Evolutionary conservation across 2,888 invertebrate species (phyloP), one percentile per base, ranked within the genome.

Genomic region (Heliconius sara): DNA sequence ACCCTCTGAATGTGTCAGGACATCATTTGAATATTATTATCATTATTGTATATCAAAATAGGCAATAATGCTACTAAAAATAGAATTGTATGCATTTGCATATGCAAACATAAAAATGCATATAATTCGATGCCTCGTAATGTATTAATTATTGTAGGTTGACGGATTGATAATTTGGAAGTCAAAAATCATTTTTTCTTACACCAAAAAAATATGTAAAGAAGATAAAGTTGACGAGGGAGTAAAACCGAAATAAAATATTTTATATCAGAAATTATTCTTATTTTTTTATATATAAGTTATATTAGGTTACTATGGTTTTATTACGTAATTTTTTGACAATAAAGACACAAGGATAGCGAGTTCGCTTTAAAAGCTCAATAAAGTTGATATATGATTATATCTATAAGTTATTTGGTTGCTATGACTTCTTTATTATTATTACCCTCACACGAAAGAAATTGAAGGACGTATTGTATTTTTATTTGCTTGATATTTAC

Each of bases 351-450:
- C 52, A 22, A 52, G 6, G 22, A 9, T 52, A 19, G 3, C 52
- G 22, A 52, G 52, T 52, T 22, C 22, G 9, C 22, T 22, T 52
- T 52, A 52, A 52, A 52, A 52, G 52, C 22, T 19, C 52, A 65
- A 75, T 75, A 65, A 75, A 75, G 19, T 39, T 75, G 43, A 75
- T 43, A 19, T 52, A 75, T 27, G 75, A 65, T 75, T 75, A 63
- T 75, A 47, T n/a, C 19, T n/a, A n/a, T 39, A 39, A 68, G 68
- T 68, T 39, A 30, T 68, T 68, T 25, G 34, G 22, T 68, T 34
- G 68, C 68, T 68, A 68, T 13, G 39, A 68, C 68, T 68, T 68
- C 34, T 68, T 68, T 68, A 68, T 68, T 68, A 68, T 39, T 39
- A 68, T 68, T 22, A 67, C 34, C 66, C 9, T n/a, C n/a, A 39